Percentiles rank a stretch among this genome's conserved stretches.
These are phyloP conservation scores for Agriopis leucophaearia DNA, from an alignment of 2,888 invertebrate species.

Conservation along the genomic window DNA sequence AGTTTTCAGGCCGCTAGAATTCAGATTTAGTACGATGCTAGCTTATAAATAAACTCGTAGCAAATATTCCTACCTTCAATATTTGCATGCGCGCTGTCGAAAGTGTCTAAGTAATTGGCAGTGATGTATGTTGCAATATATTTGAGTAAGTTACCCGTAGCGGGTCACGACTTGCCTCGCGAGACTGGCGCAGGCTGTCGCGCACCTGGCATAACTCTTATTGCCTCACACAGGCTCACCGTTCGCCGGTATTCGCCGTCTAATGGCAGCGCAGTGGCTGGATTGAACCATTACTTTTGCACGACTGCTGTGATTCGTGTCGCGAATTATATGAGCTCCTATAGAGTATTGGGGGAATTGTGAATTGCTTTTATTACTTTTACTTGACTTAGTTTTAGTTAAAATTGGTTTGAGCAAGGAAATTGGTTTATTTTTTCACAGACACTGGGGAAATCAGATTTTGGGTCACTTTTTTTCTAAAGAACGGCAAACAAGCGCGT, in stretches of 20 bases:
- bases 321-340: conserved; percentile 37
- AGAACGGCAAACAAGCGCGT: too few species aligned
- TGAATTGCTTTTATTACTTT: conserved; percentile 19
- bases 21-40: background rate
- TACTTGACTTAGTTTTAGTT: conserved; percentile 3
- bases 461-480: too few species aligned
- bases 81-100: conserved; percentile 33
- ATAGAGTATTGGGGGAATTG: conserved; percentile 10
- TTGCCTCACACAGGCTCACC: conserved; percentile 56
- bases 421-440: background rate
- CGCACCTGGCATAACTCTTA: conserved; percentile 51
- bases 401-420: background rate
- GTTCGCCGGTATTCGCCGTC: conserved; percentile 32
- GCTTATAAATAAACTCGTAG: conserved; percentile 13
- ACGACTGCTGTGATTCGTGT: conserved; percentile 37
- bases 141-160: conserved; percentile 60
- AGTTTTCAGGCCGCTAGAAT: conserved; percentile 2
- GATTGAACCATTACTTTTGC: conserved; percentile 45
- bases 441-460: too few species aligned
- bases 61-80: conserved; percentile 15
- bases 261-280: conserved; percentile 32
- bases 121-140: conserved; percentile 59
- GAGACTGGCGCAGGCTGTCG: conserved; percentile 66
- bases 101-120: conserved; percentile 41
- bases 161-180: conserved; percentile 63